A percentile compares a stretch with the other conserved stretches of the same genome.
phyloP scores from a whole-genome alignment of 2,113 vertebrate genomes.

The Lepus europaeus region DNA sequence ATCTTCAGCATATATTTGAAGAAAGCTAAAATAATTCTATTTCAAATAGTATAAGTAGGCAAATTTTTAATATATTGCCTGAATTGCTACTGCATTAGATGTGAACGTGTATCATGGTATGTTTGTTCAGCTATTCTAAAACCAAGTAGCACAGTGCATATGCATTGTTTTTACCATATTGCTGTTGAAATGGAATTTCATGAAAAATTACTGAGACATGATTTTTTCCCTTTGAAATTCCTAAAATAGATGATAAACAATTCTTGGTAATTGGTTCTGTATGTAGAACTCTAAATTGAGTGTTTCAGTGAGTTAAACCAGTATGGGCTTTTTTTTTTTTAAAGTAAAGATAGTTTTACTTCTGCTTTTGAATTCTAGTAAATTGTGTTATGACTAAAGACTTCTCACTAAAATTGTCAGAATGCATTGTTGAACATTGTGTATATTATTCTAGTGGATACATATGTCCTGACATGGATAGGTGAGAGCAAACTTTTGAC shows the following conservation, averaged over 20 bases:
- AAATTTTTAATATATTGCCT: not conserved
- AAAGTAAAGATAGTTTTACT: slow-evolving; percentile 74
- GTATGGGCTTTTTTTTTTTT: slow-evolving; percentile 33
- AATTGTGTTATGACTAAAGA: slow-evolving; percentile 73
- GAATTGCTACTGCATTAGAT: not conserved
- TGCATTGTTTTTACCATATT: slow-evolving; percentile 4
- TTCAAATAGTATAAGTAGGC: slow-evolving; percentile 19
- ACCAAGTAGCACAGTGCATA: not conserved
- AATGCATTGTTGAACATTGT: slow-evolving; percentile 7
- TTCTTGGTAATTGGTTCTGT: slow-evolving; percentile 76
- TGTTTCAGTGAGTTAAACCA: slow-evolving; percentile 61
- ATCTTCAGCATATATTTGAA: no score
- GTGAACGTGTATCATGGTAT: not conserved
- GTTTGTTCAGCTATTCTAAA: not conserved
- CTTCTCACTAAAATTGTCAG: slow-evolving; percentile 59
- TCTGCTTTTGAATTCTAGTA: slow-evolving; percentile 83
- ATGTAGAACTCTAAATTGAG: slow-evolving; percentile 70
- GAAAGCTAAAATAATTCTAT: not conserved
- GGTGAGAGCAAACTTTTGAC: not conserved
- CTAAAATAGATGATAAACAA: slow-evolving; percentile 69
- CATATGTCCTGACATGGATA: not conserved
- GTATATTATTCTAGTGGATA: not conserved
- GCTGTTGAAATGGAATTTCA: slow-evolving; percentile 60
- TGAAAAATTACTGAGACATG: slow-evolving; percentile 66
- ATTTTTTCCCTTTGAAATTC: slow-evolving; percentile 63